Conservation (phyloP, 2,888 invertebrate species). For the Apodemia zela region DNA sequence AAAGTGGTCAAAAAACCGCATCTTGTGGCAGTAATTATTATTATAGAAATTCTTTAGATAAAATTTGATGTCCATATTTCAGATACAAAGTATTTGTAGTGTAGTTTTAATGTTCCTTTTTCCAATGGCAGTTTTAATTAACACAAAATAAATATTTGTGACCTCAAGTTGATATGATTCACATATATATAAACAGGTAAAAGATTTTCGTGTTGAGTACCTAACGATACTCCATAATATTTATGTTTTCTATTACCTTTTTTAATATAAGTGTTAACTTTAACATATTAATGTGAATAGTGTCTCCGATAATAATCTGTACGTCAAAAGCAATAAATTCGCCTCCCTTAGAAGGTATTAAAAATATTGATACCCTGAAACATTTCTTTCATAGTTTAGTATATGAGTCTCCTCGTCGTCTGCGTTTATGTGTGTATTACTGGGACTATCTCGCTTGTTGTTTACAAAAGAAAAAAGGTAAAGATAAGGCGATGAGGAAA, state of each 20-base stretch:
- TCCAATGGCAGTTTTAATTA: background rate
- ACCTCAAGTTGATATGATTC: background rate
- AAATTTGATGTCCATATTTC: constrained; percentile 22
- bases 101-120: constrained; percentile 13
- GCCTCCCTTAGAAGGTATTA: constrained; percentile 47
- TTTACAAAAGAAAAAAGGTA: constrained; percentile 8
- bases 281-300: constrained; percentile 19
- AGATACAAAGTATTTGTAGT: constrained; percentile 15
- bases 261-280: constrained; percentile 26
- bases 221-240: background rate
- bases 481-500: constrained; percentile 29
- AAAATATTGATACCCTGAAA: constrained; percentile 34
- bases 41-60: constrained; percentile 14
- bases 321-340: constrained; percentile 55
- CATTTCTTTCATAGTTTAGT: constrained; percentile 28
- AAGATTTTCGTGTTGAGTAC: background rate
- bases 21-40: constrained; percentile 14
- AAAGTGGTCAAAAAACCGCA: constrained; percentile 13
- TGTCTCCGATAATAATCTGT: constrained; percentile 48
- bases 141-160: constrained; percentile 7
- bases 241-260: constrained; percentile 20
- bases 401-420: constrained; percentile 34
- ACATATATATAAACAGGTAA: background rate
- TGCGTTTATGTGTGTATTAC: constrained; percentile 17
- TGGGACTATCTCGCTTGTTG: background rate